Percentiles rank a stretch among this genome's conserved stretches.
Evolutionary conservation across 2,797 vertebrate species (phyloP).

Genomic region (Silurus aristotelis): DNA sequence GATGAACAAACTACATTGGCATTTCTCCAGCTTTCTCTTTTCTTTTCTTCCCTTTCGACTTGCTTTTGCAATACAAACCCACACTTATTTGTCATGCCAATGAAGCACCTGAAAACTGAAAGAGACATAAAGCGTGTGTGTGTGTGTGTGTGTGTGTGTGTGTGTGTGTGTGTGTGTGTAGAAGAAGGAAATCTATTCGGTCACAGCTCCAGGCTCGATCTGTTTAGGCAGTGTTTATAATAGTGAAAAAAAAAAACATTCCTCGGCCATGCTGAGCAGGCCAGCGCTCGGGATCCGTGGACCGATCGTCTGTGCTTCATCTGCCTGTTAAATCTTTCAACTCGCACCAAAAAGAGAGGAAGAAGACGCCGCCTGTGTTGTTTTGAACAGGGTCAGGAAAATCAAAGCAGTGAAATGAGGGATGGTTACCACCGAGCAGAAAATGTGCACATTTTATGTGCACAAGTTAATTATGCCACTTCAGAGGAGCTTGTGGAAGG

Average conservation of each 20-base stretch:
- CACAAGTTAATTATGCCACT: conserved; percentile 99
- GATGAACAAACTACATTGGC: too few species aligned
- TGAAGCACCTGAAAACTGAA: too few species aligned
- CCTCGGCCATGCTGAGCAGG: conserved; percentile 53
- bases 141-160: background rate
- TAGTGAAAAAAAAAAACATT: conserved; percentile 17
- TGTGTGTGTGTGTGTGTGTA: background rate
- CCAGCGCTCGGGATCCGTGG: conserved; percentile 64
- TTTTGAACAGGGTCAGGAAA: conserved; percentile 83
- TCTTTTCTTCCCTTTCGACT: too few species aligned
- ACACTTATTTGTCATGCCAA: too few species aligned
- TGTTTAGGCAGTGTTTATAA: conserved; percentile 51
- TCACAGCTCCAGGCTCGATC: background rate
- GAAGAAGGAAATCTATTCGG: conserved; percentile 2
- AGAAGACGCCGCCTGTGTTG: conserved; percentile 75
- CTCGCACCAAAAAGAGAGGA: conserved; percentile 73
- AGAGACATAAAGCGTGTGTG: background rate
- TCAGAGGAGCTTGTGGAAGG: conserved; percentile 98
- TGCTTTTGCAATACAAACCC: too few species aligned
- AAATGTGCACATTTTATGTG: conserved; percentile 99
- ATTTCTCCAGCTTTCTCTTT: too few species aligned
- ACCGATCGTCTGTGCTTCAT: conserved; percentile 67
- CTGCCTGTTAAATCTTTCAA: conserved; percentile 74
- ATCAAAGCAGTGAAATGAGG: conserved; percentile 90
- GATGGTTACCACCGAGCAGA: conserved; percentile 96